These are phyloP conservation scores for Leptobrachium leishanense DNA, from an alignment of 2,113 vertebrate genomes.

Conservation along the genomic window DNA sequence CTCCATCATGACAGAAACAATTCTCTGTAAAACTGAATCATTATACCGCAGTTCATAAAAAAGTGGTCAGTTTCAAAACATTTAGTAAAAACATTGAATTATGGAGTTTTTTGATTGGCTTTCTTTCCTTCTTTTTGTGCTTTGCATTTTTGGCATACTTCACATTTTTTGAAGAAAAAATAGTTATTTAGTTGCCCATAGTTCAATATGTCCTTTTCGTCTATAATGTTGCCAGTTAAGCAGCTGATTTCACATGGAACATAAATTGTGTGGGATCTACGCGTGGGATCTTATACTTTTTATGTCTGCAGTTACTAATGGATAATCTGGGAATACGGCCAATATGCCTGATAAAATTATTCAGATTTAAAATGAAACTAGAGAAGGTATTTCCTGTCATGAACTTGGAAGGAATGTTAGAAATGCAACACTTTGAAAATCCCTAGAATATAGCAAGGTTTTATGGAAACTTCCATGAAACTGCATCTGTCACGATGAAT, in stretches of 20 bases:
- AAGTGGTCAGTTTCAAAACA: too few species aligned
- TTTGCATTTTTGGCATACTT: too few species aligned
- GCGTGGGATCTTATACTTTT: slow-evolving; percentile 18
- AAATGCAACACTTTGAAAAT: slow-evolving; percentile 6
- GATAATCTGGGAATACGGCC: slow-evolving; percentile 23
- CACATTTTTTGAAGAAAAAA: too few species aligned
- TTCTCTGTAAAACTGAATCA: too few species aligned
- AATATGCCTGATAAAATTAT: slow-evolving; percentile 14
- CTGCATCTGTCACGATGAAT: too few species aligned
- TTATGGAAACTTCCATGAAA: too few species aligned
- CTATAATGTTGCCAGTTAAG: not conserved
- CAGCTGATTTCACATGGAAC: slow-evolving; percentile 13
- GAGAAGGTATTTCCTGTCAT: slow-evolving; percentile 6
- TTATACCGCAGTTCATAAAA: too few species aligned
- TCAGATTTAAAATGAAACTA: slow-evolving; percentile 3
- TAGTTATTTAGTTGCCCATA: too few species aligned
- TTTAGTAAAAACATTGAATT: too few species aligned
- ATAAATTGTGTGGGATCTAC: slow-evolving; percentile 18
- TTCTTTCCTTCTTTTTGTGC: too few species aligned
- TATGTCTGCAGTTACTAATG: slow-evolving; percentile 30
- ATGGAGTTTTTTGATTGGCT: too few species aligned
- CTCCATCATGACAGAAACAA: too few species aligned
- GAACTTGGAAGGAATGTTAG: slow-evolving; percentile 2
- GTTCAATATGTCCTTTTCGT: slow-evolving; percentile 2
- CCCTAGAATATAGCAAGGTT: not conserved